Evolutionary conservation across 1,140 invertebrate species (phyloP).

Genomic region (Eciton burchellii): DNA sequence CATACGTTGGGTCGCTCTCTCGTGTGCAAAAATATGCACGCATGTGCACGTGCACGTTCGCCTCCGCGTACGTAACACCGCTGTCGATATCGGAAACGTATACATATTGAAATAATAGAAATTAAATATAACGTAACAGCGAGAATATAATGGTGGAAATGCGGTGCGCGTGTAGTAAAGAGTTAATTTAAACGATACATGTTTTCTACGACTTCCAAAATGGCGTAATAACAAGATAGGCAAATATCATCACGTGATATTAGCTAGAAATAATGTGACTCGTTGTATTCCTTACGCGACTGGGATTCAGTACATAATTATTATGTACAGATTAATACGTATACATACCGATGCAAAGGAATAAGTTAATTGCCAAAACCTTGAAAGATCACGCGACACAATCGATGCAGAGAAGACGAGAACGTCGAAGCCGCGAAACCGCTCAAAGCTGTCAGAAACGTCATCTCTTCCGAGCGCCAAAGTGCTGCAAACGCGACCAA

Average conservation of each 20-base stretch:
- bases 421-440: background rate
- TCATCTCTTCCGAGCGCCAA: too few species aligned
- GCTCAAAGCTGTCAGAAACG: background rate
- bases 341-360: background rate
- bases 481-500: background rate
- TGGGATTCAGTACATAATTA: background rate
- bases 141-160: conserved; percentile 19
- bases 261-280: conserved; percentile 12
- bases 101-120: too few species aligned
- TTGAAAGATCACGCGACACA: too few species aligned
- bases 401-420: background rate
- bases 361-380: conserved; percentile 14
- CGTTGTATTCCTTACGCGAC: conserved; percentile 6
- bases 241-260: conserved; percentile 3
- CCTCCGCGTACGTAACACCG: background rate
- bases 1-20: conserved; percentile 19
- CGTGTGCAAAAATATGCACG: too few species aligned
- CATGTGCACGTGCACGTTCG: background rate
- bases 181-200: conserved; percentile 30
- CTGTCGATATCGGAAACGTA: conserved; percentile 34
- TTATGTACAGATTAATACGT: too few species aligned
- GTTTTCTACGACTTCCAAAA: conserved; percentile 9
- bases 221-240: background rate
- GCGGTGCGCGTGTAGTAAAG: background rate
- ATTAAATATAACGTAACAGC: background rate